A percentile compares a stretch with the other conserved stretches of the same genome.
Conservation (phyloP, 2,888 invertebrate genomes). For the Metallyticus violacea region DNA sequence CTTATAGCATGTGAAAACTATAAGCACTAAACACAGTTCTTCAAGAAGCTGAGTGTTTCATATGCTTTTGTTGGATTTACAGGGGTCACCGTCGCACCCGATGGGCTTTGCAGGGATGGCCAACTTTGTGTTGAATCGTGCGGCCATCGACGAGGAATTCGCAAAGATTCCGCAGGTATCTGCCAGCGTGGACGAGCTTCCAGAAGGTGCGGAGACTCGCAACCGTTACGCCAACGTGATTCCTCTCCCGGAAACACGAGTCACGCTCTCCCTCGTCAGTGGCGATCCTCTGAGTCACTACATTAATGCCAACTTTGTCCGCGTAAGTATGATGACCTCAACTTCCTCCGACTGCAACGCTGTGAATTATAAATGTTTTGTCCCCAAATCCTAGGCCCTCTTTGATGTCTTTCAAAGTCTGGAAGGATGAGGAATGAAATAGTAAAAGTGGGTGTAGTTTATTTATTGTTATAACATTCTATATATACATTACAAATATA, state of each 20-base stretch:
- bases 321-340: slow-evolving; percentile 65
- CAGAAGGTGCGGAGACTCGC: slow-evolving; percentile 83
- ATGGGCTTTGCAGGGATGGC: slow-evolving; percentile 75
- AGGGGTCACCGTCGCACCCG: slow-evolving; percentile 67
- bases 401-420: no score
- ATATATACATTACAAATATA: no score
- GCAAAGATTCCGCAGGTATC: slow-evolving; percentile 75
- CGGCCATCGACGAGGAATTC: slow-evolving; percentile 78
- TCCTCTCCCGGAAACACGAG: slow-evolving; percentile 87
- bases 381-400: no score
- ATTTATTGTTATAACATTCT: no score
- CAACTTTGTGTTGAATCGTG: slow-evolving; percentile 64
- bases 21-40: no score
- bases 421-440: no score
- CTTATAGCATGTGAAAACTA: no score
- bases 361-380: no score
- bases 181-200: slow-evolving; percentile 77
- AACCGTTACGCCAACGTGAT: slow-evolving; percentile 95
- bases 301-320: slow-evolving; percentile 90
- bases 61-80: slow-evolving; percentile 38
- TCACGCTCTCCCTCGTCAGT: slow-evolving; percentile 67
- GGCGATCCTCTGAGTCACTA: slow-evolving; percentile 81
- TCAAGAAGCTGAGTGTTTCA: slow-evolving; percentile 8
- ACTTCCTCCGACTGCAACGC: no score
- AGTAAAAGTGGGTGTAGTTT: no score